These are phyloP conservation scores for Watsonalla binaria DNA, from an alignment of 2,888 invertebrate genomes.

Conservation along the genomic window DNA sequence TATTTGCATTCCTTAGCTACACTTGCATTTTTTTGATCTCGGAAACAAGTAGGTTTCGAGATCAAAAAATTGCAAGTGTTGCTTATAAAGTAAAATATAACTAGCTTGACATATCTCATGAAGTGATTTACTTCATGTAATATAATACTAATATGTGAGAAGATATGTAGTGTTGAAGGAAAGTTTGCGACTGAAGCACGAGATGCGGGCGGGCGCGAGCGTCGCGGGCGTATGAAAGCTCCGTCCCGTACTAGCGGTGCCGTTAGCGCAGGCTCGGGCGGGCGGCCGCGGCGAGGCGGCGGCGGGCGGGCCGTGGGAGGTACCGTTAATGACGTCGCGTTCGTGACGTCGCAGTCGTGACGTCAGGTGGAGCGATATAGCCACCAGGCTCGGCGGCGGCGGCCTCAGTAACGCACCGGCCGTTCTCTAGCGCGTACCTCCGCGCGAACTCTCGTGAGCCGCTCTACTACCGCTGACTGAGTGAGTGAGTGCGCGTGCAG, in stretches of 20 bases:
- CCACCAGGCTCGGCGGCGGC: constrained; percentile 74
- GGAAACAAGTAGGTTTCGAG: no score
- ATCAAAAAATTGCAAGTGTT: no score
- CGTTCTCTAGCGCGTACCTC: constrained; percentile 70
- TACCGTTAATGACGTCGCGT: constrained; percentile 76
- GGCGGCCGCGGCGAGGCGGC: constrained; percentile 57
- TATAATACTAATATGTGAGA: constrained; percentile 1
- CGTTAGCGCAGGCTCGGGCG: constrained; percentile 78
- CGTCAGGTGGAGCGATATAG: constrained; percentile 77
- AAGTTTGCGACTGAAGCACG: constrained; percentile 26
- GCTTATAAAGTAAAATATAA: no score
- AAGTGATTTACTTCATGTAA: no score
- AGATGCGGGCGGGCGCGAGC: constrained; percentile 31
- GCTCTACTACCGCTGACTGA: constrained; percentile 53
- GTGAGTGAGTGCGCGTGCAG: constrained; percentile 76
- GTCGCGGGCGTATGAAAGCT: constrained; percentile 65
- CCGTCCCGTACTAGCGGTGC: constrained; percentile 70
- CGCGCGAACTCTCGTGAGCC: constrained; percentile 59
- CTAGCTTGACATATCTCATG: no score
- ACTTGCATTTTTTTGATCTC: no score
- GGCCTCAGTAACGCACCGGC: constrained; percentile 79
- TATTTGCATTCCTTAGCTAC: no score
- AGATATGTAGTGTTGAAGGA: constrained; percentile 2
- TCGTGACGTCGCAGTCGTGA: constrained; percentile 69
- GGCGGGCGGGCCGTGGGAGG: constrained; percentile 77